Percentiles rank a stretch among this genome's conserved stretches.
Conservation (phyloP, 2,888 invertebrate genomes). For the Leucoma salicis region DNA sequence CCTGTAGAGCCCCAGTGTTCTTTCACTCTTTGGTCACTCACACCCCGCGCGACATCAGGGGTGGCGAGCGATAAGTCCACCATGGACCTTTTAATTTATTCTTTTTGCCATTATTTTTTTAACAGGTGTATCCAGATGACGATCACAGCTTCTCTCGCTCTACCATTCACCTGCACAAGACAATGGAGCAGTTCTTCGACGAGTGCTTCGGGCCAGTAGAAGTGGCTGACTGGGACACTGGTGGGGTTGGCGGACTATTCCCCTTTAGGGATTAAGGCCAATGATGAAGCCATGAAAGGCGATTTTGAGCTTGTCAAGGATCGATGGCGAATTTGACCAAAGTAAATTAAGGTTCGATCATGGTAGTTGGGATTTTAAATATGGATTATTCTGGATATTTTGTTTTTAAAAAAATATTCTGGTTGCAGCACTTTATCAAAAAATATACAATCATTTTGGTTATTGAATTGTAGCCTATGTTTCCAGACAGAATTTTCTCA, state of each 20-base stretch:
- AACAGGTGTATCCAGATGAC: conserved; percentile 93
- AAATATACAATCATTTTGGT: no score
- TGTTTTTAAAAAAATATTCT: no score
- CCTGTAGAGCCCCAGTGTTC: no score
- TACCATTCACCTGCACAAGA: conserved; percentile 89
- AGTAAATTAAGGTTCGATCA: background rate
- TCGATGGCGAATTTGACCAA: conserved; percentile 2
- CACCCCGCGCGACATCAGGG: no score
- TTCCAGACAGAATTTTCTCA: no score
- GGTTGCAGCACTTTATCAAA: no score
- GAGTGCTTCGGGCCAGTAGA: conserved; percentile 90
- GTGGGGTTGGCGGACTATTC: conserved; percentile 79
- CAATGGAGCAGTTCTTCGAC: conserved; percentile 93
- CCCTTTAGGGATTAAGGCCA: conserved; percentile 69
- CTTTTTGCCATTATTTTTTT: background rate
- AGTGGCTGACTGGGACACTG: conserved; percentile 86
- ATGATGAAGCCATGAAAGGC: conserved; percentile 1
- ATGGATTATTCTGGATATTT: no score
- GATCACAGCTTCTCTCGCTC: conserved; percentile 89
- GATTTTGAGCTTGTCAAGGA: background rate
- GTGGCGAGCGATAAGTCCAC: no score
- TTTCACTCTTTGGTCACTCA: no score
- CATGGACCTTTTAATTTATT: no score
- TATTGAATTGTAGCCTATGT: no score
- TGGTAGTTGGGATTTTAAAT: conserved; percentile 2